Evolutionary conservation across 1,140 invertebrate genomes (phyloP).

Genomic region (Trypoxylus dichotomus): DNA sequence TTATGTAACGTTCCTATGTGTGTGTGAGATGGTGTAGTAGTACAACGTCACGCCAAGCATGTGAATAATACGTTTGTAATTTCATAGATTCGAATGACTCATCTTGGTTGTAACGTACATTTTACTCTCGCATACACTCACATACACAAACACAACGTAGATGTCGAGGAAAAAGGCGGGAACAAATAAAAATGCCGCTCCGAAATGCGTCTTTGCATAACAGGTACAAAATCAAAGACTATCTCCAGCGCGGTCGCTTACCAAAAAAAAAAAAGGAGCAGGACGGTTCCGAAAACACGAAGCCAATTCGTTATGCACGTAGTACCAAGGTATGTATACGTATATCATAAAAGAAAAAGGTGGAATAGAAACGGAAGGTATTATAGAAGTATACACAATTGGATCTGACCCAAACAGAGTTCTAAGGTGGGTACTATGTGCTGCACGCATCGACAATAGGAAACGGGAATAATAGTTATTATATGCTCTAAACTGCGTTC

Average conservation of each 20-base stretch:
- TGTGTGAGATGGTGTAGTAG: background rate
- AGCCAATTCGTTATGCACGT: background rate
- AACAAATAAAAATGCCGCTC: background rate
- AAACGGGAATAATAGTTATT: background rate
- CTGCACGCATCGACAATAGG: background rate
- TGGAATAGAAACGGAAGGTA: no score
- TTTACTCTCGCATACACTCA: background rate
- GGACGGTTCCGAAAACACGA: background rate
- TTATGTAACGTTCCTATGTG: background rate
- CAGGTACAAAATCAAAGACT: background rate
- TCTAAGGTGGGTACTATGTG: no score
- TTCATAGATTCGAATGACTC: background rate
- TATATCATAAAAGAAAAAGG: no score
- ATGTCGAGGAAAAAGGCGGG: background rate
- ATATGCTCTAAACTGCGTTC: background rate
- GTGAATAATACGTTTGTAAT: slow-evolving; percentile 3
- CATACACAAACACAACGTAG: background rate
- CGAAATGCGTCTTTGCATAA: background rate
- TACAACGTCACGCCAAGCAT: background rate
- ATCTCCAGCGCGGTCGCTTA: background rate
- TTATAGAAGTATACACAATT: no score
- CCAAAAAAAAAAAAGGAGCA: background rate
- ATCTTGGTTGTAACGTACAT: background rate
- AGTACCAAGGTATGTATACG: no score
- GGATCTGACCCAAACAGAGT: no score